Evolutionary conservation across 2,113 vertebrate genomes (phyloP), one percentile per base, ranked within the genome.

Genomic region (Egretta garzetta): DNA sequence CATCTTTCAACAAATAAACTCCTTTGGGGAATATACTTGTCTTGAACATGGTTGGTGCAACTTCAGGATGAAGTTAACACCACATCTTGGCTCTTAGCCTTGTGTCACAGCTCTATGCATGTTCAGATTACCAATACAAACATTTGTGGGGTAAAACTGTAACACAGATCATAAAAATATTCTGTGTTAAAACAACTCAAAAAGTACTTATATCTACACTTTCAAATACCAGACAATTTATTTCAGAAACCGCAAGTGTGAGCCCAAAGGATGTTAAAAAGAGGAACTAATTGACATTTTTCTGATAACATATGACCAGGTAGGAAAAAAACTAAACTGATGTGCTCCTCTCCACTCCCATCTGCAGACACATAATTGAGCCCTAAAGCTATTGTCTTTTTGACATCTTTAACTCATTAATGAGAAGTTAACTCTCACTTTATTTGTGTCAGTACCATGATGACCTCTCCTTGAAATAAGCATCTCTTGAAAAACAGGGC

Each of bases 361-460:
- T 74, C 72, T 84, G 17, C 59, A 93, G 50, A 92, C 62, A 55
- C 12, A 86, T 71, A 92, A 93, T 49, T 86, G 72, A 95, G 59
- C 72, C 94, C 55, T 81, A 59, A 92, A 88, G 67, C 75, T 77
- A 86, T 60, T 83, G 63, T 58, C 32, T 7, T 1, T 84, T 77
- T 88, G 90, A 71, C 63, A 77, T 77, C 55, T 80, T 84, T 86
- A 74, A 55, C 43, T 90, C 24, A 66, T 86, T 84, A 92, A 76
- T 11, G 67, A 88, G 90, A 94, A 95, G 92, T 93, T 95, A 95
- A 75, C 52, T 84, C 67, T 90, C 75, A 71, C 33, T 86, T 88
- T 71, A 71, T 77, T 92, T 88, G 43, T 88, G 55, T 62, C 75
- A 70, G 32, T 35, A 77, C 14, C 22, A 50, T 49, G 33, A 81